Percentiles rank a stretch among this genome's conserved stretches.
Conservation (phyloP, 2,113 vertebrate species). For the Megaleporinus macrocephalus region DNA sequence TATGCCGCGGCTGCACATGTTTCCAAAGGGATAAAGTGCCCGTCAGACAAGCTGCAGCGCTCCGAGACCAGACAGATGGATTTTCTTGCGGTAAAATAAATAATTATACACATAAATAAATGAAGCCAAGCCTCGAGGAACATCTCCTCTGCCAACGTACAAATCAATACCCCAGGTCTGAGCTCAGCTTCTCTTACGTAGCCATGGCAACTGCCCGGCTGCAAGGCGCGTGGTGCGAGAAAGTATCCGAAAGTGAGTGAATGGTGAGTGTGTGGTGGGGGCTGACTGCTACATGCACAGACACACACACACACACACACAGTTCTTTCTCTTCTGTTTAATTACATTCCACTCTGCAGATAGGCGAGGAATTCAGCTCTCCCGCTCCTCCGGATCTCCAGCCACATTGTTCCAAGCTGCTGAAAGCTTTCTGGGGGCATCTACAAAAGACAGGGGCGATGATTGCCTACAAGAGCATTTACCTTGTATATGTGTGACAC, state of each 20-base stretch:
- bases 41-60: conserved; percentile 8
- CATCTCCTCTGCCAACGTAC: background rate
- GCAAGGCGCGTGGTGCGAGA: background rate
- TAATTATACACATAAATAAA: background rate
- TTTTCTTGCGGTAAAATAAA: conserved; percentile 25
- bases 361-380: conserved; percentile 74
- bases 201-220: conserved; percentile 23
- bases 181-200: background rate
- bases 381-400: conserved; percentile 49
- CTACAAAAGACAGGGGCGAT: conserved; percentile 20
- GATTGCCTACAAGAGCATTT: conserved; percentile 13
- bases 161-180: conserved; percentile 11
- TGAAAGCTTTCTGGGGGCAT: conserved; percentile 56
- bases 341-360: conserved; percentile 77
- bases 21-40: conserved; percentile 10
- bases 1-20: background rate
- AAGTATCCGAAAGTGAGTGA: conserved; percentile 57
- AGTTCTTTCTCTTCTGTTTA: conserved; percentile 61
- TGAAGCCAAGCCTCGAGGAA: background rate
- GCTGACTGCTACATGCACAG: conserved; percentile 28
- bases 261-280: conserved; percentile 1
- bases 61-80: conserved; percentile 29
- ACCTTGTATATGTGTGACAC: background rate
- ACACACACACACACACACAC: conserved; percentile 25
- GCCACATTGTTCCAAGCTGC: conserved; percentile 65